phyloP scores from a whole-genome alignment of 2,888 invertebrate species.

The Coelogynopora nodosa region DNA sequence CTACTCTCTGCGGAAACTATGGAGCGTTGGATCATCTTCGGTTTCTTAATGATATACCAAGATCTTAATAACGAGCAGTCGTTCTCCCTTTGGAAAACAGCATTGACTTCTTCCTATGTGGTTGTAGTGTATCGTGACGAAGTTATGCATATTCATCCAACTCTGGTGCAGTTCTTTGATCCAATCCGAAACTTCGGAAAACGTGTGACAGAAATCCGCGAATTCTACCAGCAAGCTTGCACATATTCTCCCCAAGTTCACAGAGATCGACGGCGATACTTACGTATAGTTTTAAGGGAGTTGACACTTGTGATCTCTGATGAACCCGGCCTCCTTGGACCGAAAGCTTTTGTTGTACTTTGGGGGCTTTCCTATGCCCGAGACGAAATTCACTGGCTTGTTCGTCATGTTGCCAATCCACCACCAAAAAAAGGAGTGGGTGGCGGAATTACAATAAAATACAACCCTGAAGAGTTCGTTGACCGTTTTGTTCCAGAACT shows the following conservation, averaged over 20 bases:
- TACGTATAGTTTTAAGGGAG: conserved; percentile 89
- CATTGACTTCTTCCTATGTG: conserved; percentile 88
- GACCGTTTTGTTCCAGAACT: conserved; percentile 74
- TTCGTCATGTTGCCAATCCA: conserved; percentile 91
- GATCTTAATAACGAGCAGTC: conserved; percentile 43
- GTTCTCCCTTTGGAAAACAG: conserved; percentile 55
- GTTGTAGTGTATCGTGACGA: conserved; percentile 91
- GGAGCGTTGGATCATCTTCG: conserved; percentile 85
- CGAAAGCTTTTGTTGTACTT: conserved; percentile 90
- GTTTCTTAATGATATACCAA: conserved; percentile 42
- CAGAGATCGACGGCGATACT: conserved; percentile 88
- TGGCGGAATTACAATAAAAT: neutral
- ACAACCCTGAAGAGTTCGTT: conserved; percentile 37
- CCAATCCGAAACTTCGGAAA: conserved; percentile 75
- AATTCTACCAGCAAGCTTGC: conserved; percentile 72
- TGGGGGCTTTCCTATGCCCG: conserved; percentile 90
- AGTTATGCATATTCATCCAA: conserved; percentile 88
- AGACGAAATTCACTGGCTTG: conserved; percentile 91
- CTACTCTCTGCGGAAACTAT: conserved; percentile 87
- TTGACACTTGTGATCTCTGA: conserved; percentile 89
- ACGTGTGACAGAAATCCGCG: conserved; percentile 88
- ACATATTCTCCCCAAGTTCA: conserved; percentile 71
- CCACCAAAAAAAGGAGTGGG: conserved; percentile 66
- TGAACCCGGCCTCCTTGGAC: conserved; percentile 92
- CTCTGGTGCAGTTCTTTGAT: conserved; percentile 86